These are phyloP conservation scores for Idaea dimidiata DNA, from an alignment of 2,888 invertebrate genomes.

Conservation along the genomic window DNA sequence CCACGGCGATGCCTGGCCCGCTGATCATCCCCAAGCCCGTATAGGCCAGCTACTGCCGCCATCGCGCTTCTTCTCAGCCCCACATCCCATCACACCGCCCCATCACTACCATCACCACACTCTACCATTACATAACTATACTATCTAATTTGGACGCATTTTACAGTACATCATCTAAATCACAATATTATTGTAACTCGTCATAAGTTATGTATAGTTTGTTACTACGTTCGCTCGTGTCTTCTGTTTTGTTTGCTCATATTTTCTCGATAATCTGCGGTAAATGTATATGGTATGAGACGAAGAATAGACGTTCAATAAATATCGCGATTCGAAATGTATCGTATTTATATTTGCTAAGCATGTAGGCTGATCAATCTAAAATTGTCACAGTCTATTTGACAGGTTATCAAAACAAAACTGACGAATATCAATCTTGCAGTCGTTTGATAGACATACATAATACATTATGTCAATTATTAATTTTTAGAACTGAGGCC, in stretches of 20 bases:
- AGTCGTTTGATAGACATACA: no score
- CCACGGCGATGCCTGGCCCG: slow-evolving; percentile 77
- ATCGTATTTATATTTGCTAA: no score
- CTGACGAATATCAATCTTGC: no score
- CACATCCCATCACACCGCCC: slow-evolving; percentile 30
- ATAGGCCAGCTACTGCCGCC: slow-evolving; percentile 90
- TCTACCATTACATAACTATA: slow-evolving; percentile 40
- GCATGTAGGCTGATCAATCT: no score
- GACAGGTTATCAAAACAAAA: no score
- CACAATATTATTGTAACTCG: slow-evolving; percentile 75
- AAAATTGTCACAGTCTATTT: no score
- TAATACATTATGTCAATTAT: no score
- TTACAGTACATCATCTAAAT: slow-evolving; percentile 60
- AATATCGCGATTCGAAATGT: neutral
- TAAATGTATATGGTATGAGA: neutral
- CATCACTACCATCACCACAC: slow-evolving; percentile 37
- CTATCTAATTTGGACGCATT: slow-evolving; percentile 73
- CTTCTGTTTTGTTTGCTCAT: slow-evolving; percentile 22
- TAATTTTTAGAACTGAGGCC: no score
- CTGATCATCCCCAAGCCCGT: slow-evolving; percentile 88
- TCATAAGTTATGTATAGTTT: slow-evolving; percentile 52
- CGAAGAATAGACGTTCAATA: neutral
- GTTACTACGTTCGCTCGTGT: slow-evolving; percentile 25
- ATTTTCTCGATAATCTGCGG: neutral
- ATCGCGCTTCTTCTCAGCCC: slow-evolving; percentile 65